phyloP scores from a whole-genome alignment of 1,140 invertebrate genomes.

The Sesamia nonagrioides region DNA sequence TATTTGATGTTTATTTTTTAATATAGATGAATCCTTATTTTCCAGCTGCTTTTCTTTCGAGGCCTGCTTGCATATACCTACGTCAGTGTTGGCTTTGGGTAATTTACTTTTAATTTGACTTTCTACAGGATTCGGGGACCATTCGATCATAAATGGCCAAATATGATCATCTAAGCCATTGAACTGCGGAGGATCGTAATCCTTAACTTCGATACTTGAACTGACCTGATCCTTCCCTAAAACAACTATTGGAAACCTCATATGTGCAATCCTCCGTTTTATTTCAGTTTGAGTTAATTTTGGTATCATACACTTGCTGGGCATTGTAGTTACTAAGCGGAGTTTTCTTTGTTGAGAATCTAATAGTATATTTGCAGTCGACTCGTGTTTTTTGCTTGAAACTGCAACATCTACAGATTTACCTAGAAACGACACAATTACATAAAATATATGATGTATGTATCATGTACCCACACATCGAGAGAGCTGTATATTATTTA shows the following conservation, averaged over 20 bases:
- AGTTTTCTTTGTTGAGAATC: slow-evolving; percentile 56
- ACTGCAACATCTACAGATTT: slow-evolving; percentile 34
- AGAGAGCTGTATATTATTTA: not conserved
- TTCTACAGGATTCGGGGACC: slow-evolving; percentile 49
- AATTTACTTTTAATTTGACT: not conserved
- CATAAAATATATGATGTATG: not conserved
- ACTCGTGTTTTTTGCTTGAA: slow-evolving; percentile 58
- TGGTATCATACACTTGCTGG: slow-evolving; percentile 54
- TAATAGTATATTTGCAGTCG: not conserved
- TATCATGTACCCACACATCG: not conserved
- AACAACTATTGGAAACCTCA: slow-evolving; percentile 74
- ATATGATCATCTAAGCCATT: slow-evolving; percentile 70
- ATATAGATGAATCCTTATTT: slow-evolving; percentile 4
- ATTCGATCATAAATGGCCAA: slow-evolving; percentile 78
- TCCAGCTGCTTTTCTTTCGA: slow-evolving; percentile 1
- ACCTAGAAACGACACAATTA: slow-evolving; percentile 27
- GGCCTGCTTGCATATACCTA: not conserved
- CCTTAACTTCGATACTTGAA: slow-evolving; percentile 58
- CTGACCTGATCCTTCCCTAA: slow-evolving; percentile 73
- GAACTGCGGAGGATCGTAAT: slow-evolving; percentile 69
- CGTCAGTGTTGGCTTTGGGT: slow-evolving; percentile 6
- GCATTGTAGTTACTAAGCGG: slow-evolving; percentile 57
- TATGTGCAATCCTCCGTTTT: slow-evolving; percentile 63
- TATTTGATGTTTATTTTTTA: slow-evolving; percentile 45
- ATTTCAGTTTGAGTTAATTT: slow-evolving; percentile 72